A percentile compares a stretch with the other conserved stretches of the same genome.
These are phyloP conservation scores for Bryconaethiops microstoma DNA, from an alignment of 2,797 vertebrate species.

Conservation along the genomic window DNA sequence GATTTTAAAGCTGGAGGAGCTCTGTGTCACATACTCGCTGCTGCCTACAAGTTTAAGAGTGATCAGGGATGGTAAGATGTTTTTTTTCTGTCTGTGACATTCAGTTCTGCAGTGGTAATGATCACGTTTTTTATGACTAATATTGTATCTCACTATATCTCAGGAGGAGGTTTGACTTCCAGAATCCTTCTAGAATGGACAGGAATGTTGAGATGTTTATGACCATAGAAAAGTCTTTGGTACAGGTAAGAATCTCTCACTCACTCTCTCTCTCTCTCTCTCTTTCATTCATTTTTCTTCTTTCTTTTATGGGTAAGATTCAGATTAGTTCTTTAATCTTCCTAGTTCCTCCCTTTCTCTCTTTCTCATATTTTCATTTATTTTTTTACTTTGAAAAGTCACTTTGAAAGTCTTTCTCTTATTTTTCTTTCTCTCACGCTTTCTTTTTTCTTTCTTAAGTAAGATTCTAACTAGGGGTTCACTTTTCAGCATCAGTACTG, in stretches of 20 bases:
- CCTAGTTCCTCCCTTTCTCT: neutral
- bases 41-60: constrained; percentile 99
- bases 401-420: neutral
- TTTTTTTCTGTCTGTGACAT: neutral
- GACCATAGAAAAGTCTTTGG: constrained; percentile 96
- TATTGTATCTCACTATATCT: neutral
- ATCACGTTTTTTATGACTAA: constrained; percentile 30
- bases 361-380: neutral
- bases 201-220: constrained; percentile 99
- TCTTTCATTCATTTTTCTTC: neutral
- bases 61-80: constrained; percentile 98
- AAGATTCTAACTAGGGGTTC: no score
- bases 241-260: constrained; percentile 81
- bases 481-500: no score
- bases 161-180: constrained; percentile 99
- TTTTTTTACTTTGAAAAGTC: neutral
- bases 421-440: neutral
- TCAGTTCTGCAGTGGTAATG: neutral
- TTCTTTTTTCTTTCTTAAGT: neutral
- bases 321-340: neutral
- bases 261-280: neutral
- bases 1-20: constrained; percentile 97
- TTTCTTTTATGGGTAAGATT: no score
- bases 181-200: constrained; percentile 98
- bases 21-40: constrained; percentile 94